These are phyloP conservation scores for Panthera leo DNA, from an alignment of 2,113 vertebrate species.

Conservation along the genomic window DNA sequence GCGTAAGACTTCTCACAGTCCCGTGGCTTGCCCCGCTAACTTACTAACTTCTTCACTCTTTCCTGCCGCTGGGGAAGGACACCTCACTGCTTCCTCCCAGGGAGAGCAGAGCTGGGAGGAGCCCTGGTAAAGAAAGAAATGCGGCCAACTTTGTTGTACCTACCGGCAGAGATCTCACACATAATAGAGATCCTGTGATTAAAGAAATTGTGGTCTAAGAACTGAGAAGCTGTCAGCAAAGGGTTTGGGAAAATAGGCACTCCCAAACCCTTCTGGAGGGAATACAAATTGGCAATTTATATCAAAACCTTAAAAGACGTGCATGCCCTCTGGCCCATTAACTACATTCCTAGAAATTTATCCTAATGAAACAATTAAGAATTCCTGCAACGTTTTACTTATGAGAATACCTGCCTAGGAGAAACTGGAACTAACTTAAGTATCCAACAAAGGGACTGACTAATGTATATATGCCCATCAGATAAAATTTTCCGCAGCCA, in stretches of 20 bases:
- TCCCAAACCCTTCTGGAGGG: background rate
- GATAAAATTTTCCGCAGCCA: background rate
- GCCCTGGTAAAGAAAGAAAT: background rate
- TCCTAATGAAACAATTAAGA: constrained; percentile 39
- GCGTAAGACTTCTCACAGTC: background rate
- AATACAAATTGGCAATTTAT: background rate
- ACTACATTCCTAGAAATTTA: constrained; percentile 52
- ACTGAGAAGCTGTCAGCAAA: background rate
- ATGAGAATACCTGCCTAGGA: background rate
- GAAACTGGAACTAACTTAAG: background rate
- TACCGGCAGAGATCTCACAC: background rate
- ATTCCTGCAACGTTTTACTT: background rate
- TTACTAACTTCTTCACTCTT: background rate
- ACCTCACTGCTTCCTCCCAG: background rate
- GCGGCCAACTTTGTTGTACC: background rate
- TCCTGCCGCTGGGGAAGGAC: background rate
- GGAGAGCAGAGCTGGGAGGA: background rate
- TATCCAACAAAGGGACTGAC: background rate
- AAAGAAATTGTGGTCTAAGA: background rate
- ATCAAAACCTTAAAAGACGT: constrained; percentile 1
- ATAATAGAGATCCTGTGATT: background rate
- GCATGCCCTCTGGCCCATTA: background rate
- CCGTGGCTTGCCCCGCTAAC: background rate
- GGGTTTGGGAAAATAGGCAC: background rate
- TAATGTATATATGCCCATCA: background rate